Evolutionary conservation across 2,113 vertebrate species (phyloP), one percentile per base, ranked within the genome.

Genomic region (Chrysochloris asiatica): DNA sequence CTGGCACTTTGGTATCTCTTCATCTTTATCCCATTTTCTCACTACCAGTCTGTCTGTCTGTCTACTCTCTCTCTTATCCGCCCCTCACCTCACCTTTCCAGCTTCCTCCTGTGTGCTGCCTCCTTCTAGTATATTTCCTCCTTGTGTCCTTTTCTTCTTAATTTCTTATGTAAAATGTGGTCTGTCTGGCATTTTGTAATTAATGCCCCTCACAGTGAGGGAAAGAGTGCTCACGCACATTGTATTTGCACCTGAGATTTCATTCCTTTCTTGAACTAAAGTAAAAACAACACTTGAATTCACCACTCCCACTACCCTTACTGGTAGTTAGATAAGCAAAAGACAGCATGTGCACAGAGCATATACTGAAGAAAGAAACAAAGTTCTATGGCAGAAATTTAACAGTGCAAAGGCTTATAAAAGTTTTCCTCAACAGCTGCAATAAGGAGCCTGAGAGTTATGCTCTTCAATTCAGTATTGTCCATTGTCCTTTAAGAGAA

Each of bases 21-120:
- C 2, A 12, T 83, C 12, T 82, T 21, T 11, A 1, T 63, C 22
- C 41, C 7, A 61, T 17, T 69, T 63, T 79, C 28, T 71, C 26
- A 76, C 8, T 11, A 26, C 61, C 24, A 12, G n/a, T 43, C 19
- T 21, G 1, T 80, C 8, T 43, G 2, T 72, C 21, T 11, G 6
- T 19, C 12, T 65, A 36, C 0, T 10, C 54, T 67, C 0, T 77
- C 41, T n/a, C n/a, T n/a, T n/a, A n/a, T n/a, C n/a, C n/a, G n/a
- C n/a, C n/a, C n/a, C n/a, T n/a, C n/a, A n/a, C n/a, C n/a, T n/a
- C n/a, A n/a, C n/a, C n/a, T n/a, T n/a, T n/a, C 24, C 9, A 8
- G 41, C 22, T 19, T 21, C 30, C 8, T 82, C 16, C 45, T 52
- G 16, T 0, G 8, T 79, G 1, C 19, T 73, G 2, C 59, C 2